Evolutionary conservation across 2,113 vertebrate genomes (phyloP), one percentile per base, ranked within the genome.

Genomic region (Barnardius zonarius): DNA sequence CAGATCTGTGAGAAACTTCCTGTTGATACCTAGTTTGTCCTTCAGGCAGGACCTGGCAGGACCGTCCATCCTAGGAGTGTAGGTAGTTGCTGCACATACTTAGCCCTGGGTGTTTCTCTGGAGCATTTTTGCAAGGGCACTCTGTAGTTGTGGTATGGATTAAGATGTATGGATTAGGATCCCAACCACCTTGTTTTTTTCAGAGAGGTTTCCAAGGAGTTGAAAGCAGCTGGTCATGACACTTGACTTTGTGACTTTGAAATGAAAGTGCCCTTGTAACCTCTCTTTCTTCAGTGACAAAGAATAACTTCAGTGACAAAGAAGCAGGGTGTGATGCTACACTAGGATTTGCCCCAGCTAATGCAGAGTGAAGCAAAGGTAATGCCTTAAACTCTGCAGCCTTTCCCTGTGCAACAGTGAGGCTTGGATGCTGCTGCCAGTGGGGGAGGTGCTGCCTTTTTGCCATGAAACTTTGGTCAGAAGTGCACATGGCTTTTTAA

Each of bases 111-210:
- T 55, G 51, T 28, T 78, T 41, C 44, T 69, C 39, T 43, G 54
- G 28, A 46, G 43, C 31, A 43, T 44, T 41, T 74, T 75, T 82
- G 69, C 16, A 82, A 57, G 41, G 75, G 14, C 35, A 39, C 0
- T 0, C 22, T 33, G n/a, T 24, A 43, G 16, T 31, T 0, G 0
- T 28, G 64, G 54, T 37, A 44, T 22, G 35, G 16, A 2, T 75
- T 20, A 10, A 15, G 49, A 52, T 31, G 37, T 6, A 18, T 3
- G 41, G 52, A 25, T 73, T n/a, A 61, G 49, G 39, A 84, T 41
- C 10, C 15, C 33, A 81, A 8, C 17, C 19, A 76, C 43, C 24
- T 5, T 8, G 24, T 6, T 10, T 61, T 76, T 76, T 43, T 41
- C 77, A 70, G 52, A 20, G 13, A 67, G 23, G 7, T 57, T 90